Conservation (phyloP, 2,888 invertebrate species). For the Mimumesa dahlbomi region DNA sequence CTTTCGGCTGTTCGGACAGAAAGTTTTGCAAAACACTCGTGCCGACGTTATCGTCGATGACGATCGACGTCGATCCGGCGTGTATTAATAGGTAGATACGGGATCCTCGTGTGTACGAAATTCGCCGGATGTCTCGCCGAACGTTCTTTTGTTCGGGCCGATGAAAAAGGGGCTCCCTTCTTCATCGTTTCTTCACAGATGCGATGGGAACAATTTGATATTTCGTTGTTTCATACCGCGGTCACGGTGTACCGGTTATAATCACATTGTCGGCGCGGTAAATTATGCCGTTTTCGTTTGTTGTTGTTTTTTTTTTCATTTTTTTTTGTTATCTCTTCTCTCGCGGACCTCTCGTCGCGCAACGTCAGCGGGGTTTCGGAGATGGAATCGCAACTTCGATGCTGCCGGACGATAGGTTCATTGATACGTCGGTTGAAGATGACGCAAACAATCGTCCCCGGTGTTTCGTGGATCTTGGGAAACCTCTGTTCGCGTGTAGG, state of each 20-base stretch:
- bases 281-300: constrained; percentile 45
- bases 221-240: constrained; percentile 59
- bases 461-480: too few species aligned
- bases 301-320: too few species aligned
- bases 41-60: constrained; percentile 34
- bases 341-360: too few species aligned
- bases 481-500: too few species aligned
- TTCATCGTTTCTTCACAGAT: constrained; percentile 67
- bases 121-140: constrained; percentile 73
- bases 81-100: constrained; percentile 65
- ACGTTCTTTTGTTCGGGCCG: constrained; percentile 69
- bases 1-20: constrained; percentile 17
- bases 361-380: too few species aligned
- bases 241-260: constrained; percentile 49
- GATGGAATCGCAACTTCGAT: too few species aligned
- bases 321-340: too few species aligned
- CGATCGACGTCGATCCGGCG: constrained; percentile 38
- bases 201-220: constrained; percentile 73
- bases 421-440: too few species aligned
- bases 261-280: constrained; percentile 54
- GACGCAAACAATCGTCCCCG: too few species aligned
- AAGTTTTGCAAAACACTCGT: constrained; percentile 38
- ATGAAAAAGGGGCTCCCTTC: constrained; percentile 61
- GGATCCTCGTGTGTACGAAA: constrained; percentile 70
- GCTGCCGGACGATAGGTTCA: too few species aligned